A percentile compares a stretch with the other conserved stretches of the same genome.
Evolutionary conservation across 1,140 invertebrate species (phyloP).

Genomic region (Caenorhabditis brenneri): DNA sequence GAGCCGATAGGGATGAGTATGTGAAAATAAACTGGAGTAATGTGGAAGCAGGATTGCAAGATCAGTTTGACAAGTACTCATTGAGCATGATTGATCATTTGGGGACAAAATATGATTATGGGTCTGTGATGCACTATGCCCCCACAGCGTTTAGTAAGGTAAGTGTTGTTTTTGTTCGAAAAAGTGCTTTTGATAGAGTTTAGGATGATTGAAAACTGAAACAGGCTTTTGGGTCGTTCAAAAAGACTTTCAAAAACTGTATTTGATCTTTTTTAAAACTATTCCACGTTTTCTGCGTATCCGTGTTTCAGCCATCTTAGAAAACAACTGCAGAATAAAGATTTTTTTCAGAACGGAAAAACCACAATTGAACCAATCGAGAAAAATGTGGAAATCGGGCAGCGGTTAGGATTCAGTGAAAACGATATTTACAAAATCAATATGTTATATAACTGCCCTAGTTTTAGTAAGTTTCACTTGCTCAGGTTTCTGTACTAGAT

Average conservation of each 20-base stretch:
- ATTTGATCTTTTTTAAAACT: too few species aligned
- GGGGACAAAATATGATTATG: constrained; percentile 70
- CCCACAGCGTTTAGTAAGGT: constrained; percentile 70
- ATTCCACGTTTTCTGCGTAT: too few species aligned
- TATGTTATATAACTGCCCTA: constrained; percentile 59
- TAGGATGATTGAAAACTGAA: too few species aligned
- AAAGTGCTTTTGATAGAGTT: too few species aligned
- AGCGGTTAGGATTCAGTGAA: constrained; percentile 70
- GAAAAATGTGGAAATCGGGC: constrained; percentile 70
- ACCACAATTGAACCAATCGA: constrained; percentile 70
- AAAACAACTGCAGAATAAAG: background rate
- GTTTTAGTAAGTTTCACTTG: constrained; percentile 46
- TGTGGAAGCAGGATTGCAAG: constrained; percentile 72
- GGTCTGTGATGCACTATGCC: constrained; percentile 73
- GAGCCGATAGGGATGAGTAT: constrained; percentile 76
- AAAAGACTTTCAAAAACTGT: too few species aligned
- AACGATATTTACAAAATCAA: constrained; percentile 62
- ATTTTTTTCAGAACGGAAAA: constrained; percentile 58
- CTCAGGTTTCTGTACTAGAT: too few species aligned
- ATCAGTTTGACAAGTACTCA: constrained; percentile 62
- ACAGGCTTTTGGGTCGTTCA: too few species aligned
- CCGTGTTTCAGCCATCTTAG: too few species aligned
- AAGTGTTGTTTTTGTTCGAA: background rate
- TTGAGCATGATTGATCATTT: constrained; percentile 62
- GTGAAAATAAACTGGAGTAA: constrained; percentile 76